phyloP scores from a whole-genome alignment of 2,113 vertebrate species.

The Istiophorus platypterus region DNA sequence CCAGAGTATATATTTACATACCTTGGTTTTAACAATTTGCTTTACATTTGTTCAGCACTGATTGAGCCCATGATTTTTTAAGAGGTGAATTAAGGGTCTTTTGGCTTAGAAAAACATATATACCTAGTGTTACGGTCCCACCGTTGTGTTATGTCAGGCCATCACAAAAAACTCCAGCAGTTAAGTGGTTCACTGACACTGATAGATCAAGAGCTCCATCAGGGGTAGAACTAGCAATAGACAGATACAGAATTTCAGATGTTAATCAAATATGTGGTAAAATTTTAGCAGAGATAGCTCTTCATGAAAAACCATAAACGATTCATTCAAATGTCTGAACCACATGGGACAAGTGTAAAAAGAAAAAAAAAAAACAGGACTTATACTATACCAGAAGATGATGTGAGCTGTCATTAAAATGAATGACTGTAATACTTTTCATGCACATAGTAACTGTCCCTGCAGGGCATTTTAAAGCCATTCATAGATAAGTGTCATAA shows the following conservation, averaged over 20 bases:
- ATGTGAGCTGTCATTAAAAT: conserved; percentile 46
- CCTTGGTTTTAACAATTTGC: conserved; percentile 10
- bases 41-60: not conserved
- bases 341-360: not conserved
- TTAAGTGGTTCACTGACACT: not conserved
- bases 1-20: not conserved
- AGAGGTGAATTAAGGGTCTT: not conserved
- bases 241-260: not conserved
- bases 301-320: not conserved
- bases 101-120: not conserved
- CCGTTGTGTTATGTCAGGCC: not conserved
- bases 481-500: conserved; percentile 36
- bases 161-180: not conserved
- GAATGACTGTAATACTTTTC: conserved; percentile 30
- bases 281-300: not conserved
- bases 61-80: not conserved
- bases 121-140: not conserved
- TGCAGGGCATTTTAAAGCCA: conserved; percentile 11
- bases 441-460: conserved; percentile 33
- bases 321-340: conserved; percentile 21
- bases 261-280: not conserved
- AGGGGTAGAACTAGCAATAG: not conserved
- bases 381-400: conserved; percentile 13
- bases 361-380: not conserved
- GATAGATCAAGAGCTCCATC: not conserved